Base-by-base conservation (phyloP, 2,888 invertebrate genomes). In the Diplazon laetatorius region DNA sequence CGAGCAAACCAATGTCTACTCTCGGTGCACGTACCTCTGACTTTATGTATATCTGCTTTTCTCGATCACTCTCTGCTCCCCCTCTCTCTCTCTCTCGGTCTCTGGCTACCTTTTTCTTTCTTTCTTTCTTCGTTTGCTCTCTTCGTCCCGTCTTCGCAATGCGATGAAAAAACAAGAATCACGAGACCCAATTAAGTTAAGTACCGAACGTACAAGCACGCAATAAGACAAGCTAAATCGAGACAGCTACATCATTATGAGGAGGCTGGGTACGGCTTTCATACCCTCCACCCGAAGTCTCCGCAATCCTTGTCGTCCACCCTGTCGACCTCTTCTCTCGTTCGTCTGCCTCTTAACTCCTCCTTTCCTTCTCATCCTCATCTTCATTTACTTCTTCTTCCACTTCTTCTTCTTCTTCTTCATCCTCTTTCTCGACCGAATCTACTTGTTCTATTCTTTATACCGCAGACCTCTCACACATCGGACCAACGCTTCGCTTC, bases 181-280 rank as follows among this genome's bases (percentile, higher is more conserved):
- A 68, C 68, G 78, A 77, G 76, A 76, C 70, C 78, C 65, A 81
- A 81, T 82, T 80, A 82, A 83, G 79, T 80, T 76, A 82, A 84
- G 80, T 80, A 82, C 80, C 76, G 78, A 83, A 81, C 83, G 73
- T 80, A 79, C 80, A 84, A 82, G 81, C 78, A 73, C 65, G 72
- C 79, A 84, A 82, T 52, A 71, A 75, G 79, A 81, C 74, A 81
- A 85, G 82, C 84, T 86, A 85, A 86, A 86, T 86, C 85, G 83
- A 86, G 85, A 85, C 84, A 83, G 85, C 85, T 83, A 83, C 84
- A 85, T 85, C 86, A 85, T 86, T 86, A 84, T 82, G 82, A 83
- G 77, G 75, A 76, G 69, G 60, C 80, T 75, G 65, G n/a, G n/a
- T 73, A 63, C 78, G 76, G 82, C 78, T 80, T 80, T 70, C 12